Percentiles rank a stretch among this genome's conserved stretches.
Conservation (phyloP, 2,888 invertebrate species). For the Linnaemya vulpina region DNA sequence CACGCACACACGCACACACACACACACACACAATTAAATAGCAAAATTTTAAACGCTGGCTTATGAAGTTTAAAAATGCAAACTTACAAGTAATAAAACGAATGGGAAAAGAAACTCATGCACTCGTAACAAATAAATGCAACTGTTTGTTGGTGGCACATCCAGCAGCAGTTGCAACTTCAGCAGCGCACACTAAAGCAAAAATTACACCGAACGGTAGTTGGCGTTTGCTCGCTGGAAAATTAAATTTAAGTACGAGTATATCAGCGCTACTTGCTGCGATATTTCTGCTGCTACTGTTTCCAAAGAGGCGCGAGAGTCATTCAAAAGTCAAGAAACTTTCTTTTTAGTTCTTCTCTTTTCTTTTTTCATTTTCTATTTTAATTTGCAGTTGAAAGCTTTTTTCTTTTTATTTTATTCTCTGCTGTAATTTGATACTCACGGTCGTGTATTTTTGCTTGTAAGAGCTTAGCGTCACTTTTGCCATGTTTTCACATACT, state of each 20-base stretch:
- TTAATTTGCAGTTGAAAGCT: constrained; percentile 12
- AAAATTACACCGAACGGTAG: constrained; percentile 26
- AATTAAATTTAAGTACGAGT: constrained; percentile 26
- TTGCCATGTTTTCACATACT: constrained; percentile 13
- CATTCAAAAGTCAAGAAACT: constrained; percentile 83
- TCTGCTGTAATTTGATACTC: constrained; percentile 18
- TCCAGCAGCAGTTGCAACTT: constrained; percentile 13
- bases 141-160: constrained; percentile 33
- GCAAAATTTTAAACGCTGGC: constrained; percentile 44
- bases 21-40: constrained; percentile 24
- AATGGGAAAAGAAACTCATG: not conserved
- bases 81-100: not conserved
- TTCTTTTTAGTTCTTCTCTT: constrained; percentile 76
- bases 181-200: constrained; percentile 1
- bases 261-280: constrained; percentile 4
- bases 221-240: constrained; percentile 9
- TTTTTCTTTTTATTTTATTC: constrained; percentile 23
- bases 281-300: constrained; percentile 3
- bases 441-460: constrained; percentile 12
- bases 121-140: constrained; percentile 5
- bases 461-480: constrained; percentile 47
- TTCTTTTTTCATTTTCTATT: constrained; percentile 51
- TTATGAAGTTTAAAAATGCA: constrained; percentile 13
- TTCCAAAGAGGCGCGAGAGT: constrained; percentile 76
- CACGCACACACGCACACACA: not conserved